Conservation (phyloP, 1,140 invertebrate genomes). For the Coboldia fuscipes region DNA sequence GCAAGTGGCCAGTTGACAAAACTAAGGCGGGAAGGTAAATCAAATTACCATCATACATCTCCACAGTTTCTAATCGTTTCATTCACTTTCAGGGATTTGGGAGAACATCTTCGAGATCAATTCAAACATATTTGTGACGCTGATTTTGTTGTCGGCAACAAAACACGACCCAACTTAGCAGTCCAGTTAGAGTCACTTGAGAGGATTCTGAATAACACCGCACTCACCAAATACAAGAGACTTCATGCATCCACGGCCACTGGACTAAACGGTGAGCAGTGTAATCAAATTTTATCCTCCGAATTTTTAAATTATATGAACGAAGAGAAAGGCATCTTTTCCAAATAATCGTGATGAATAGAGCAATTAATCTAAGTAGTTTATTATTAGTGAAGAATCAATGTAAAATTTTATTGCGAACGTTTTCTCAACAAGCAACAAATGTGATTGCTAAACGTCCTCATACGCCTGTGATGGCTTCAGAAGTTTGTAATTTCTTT, state of each 20-base stretch:
- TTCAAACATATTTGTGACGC: too few relatives aligned
- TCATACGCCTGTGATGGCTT: slow-evolving; percentile 48
- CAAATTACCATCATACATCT: slow-evolving; percentile 5
- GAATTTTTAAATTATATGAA: slow-evolving; percentile 41
- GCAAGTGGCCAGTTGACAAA: slow-evolving; percentile 58
- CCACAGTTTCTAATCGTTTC: slow-evolving; percentile 5
- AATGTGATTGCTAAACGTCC: slow-evolving; percentile 4
- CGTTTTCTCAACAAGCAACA: slow-evolving; percentile 3
- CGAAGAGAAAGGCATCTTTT: slow-evolving; percentile 28
- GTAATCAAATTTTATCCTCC: slow-evolving; percentile 41
- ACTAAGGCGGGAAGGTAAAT: slow-evolving; percentile 45
- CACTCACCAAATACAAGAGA: slow-evolving; percentile 39
- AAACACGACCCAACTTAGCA: slow-evolving; percentile 43
- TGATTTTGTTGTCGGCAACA: too few relatives aligned
- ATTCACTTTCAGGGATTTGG: slow-evolving; percentile 43
- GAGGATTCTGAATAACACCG: slow-evolving; percentile 41
- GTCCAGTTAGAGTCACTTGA: slow-evolving; percentile 43
- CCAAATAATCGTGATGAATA: slow-evolving; percentile 14
- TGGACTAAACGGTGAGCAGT: slow-evolving; percentile 45
- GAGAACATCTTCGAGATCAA: slow-evolving; percentile 45
- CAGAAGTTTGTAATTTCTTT: slow-evolving; percentile 45
- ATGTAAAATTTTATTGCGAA: slow-evolving; percentile 5
- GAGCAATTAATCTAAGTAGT: slow-evolving; percentile 11
- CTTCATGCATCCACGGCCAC: slow-evolving; percentile 33
- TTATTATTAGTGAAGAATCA: slow-evolving; percentile 1